Conservation (phyloP, 2,113 vertebrate genomes). For the Meleagris gallopavo region DNA sequence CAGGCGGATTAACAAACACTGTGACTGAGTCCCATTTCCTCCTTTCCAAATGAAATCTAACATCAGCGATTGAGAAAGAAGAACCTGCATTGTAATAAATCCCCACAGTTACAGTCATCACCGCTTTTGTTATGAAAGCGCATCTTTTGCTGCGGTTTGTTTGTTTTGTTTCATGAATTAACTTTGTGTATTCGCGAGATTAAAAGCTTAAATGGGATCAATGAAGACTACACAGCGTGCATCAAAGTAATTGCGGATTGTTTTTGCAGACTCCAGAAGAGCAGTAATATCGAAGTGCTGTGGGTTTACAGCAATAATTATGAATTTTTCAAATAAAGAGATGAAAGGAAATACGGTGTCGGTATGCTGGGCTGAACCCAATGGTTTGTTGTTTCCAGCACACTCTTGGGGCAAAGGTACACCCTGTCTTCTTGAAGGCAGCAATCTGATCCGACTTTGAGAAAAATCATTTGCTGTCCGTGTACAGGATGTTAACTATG, state of each 20-base stretch:
- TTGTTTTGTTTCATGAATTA: conserved; percentile 67
- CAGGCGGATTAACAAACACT: background rate
- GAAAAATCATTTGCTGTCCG: background rate
- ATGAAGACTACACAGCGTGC: conserved; percentile 53
- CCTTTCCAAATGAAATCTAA: conserved; percentile 34
- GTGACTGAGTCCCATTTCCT: background rate
- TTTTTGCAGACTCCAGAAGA: conserved; percentile 50
- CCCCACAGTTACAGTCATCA: background rate
- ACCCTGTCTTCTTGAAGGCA: background rate
- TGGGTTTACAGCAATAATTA: conserved; percentile 45
- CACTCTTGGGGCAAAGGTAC: background rate
- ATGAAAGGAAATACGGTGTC: conserved; percentile 53
- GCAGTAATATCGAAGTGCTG: background rate
- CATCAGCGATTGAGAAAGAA: background rate
- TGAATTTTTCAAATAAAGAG: conserved; percentile 46
- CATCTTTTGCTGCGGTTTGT: conserved; percentile 37
- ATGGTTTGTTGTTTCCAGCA: conserved; percentile 5
- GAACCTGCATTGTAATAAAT: background rate
- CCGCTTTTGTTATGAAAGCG: conserved; percentile 34
- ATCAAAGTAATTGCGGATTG: conserved; percentile 67
- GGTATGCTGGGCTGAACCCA: background rate
- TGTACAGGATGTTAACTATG: conserved; percentile 15
- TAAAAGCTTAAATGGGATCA: conserved; percentile 71
- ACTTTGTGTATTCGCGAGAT: conserved; percentile 57
- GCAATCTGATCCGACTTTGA: background rate